Percentiles rank a stretch among this genome's conserved stretches.
Conservation (phyloP, 2,888 invertebrate genomes). For the Phortica okadai region DNA sequence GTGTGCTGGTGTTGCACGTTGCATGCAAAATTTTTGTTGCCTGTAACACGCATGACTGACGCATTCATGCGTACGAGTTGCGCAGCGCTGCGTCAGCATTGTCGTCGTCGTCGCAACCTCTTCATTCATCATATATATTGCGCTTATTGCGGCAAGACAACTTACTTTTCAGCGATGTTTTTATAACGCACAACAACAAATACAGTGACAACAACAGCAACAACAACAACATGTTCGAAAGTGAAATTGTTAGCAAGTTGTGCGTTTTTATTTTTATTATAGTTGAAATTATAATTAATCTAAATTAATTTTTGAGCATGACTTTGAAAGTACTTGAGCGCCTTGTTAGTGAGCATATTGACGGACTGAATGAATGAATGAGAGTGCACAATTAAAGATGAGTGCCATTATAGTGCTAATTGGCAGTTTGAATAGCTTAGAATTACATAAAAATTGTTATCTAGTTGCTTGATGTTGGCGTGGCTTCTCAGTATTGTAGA, state of each 20-base stretch:
- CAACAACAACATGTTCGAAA: constrained; percentile 7
- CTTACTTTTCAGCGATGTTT: not conserved
- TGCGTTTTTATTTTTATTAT: not conserved
- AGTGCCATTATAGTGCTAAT: not conserved
- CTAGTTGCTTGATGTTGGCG: not conserved
- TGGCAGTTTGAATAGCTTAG: not conserved
- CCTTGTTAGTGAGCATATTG: not conserved
- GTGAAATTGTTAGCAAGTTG: constrained; percentile 27
- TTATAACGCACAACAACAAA: constrained; percentile 8
- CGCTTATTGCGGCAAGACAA: not conserved
- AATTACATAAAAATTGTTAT: not conserved
- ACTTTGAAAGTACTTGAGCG: not conserved
- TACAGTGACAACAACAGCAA: not conserved
- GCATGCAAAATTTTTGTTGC: constrained; percentile 11
- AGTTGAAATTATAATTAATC: constrained; percentile 12
- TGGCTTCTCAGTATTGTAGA: no score
- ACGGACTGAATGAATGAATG: not conserved
- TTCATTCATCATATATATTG: not conserved
- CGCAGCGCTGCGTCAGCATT: not conserved
- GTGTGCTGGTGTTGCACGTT: constrained; percentile 6
- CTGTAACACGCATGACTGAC: constrained; percentile 18
- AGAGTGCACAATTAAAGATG: not conserved
- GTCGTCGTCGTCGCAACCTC: not conserved
- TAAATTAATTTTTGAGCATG: constrained; percentile 18
- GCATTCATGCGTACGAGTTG: constrained; percentile 12